These are phyloP conservation scores for Columbina picui DNA, from an alignment of 2,113 vertebrate genomes.

Conservation along the genomic window DNA sequence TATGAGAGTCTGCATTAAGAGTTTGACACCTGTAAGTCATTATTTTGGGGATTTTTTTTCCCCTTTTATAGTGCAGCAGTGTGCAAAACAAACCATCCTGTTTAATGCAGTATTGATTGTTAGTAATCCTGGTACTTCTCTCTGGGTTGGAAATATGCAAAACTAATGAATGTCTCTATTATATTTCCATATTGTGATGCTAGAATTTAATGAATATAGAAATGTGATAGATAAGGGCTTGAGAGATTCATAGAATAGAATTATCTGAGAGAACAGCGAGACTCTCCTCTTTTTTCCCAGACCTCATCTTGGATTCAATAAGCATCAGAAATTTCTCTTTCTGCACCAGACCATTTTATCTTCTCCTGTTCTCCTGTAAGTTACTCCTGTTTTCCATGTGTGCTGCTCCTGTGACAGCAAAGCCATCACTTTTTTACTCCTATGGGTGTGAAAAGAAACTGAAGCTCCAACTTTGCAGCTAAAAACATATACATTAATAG, in stretches of 20 bases:
- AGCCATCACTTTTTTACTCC: not conserved
- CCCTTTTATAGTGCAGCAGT: not conserved
- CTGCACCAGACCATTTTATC: not conserved
- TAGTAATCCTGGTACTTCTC: not conserved
- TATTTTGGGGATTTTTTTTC: accelerated
- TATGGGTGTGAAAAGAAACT: not conserved
- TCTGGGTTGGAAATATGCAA: not conserved
- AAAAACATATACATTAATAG: not conserved
- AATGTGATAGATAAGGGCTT: not conserved
- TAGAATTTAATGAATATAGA: not conserved
- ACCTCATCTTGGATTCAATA: not conserved
- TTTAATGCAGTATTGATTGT: not conserved
- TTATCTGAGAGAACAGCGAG: not conserved
- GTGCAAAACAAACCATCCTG: not conserved
- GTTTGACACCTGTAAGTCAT: not conserved
- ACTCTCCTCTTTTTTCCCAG: not conserved
- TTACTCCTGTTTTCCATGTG: not conserved
- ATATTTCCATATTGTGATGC: not conserved
- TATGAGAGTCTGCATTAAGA: not conserved
- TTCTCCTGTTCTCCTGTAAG: not conserved
- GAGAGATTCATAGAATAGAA: not conserved
- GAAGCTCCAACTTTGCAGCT: not conserved
- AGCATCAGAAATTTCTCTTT: not conserved
- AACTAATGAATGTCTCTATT: not conserved
- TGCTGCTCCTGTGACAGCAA: not conserved